A percentile compares a stretch with the other conserved stretches of the same genome.
Evolutionary conservation across 2,113 vertebrate species (phyloP).

Genomic region (Scopus umbretta): DNA sequence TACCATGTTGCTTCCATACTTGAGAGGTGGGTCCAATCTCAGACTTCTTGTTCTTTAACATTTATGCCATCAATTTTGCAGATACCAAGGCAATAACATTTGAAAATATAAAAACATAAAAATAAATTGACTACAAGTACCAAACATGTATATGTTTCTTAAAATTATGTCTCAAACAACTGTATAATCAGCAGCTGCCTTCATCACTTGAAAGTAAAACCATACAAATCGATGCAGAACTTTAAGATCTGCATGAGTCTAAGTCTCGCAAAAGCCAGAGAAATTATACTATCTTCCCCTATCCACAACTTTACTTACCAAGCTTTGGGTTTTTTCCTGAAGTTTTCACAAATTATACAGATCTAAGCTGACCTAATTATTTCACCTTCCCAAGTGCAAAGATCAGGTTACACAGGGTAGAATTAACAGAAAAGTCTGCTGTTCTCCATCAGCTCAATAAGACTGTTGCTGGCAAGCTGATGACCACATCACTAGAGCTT

Average conservation of each 20-base stretch:
- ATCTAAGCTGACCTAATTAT: neutral
- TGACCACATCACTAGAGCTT: neutral
- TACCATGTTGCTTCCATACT: neutral
- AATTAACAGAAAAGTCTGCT: neutral
- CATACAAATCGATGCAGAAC: neutral
- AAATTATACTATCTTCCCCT: neutral
- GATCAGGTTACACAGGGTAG: neutral
- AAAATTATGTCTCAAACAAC: neutral
- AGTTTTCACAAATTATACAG: neutral
- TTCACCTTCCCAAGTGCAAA: neutral
- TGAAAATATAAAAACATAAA: neutral
- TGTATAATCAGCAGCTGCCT: neutral
- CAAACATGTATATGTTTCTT: neutral
- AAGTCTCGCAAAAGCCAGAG: neutral
- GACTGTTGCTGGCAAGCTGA: neutral
- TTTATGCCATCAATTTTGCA: neutral
- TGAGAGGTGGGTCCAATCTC: neutral
- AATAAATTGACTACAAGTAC: neutral
- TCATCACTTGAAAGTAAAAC: neutral
- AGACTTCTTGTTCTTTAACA: neutral
- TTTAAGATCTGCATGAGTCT: neutral
- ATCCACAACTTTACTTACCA: neutral
- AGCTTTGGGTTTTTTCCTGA: neutral
- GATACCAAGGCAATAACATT: neutral
- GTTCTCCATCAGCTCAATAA: neutral